phyloP scores from a whole-genome alignment of 2,797 vertebrate genomes.

The Ataeniobius toweri region DNA sequence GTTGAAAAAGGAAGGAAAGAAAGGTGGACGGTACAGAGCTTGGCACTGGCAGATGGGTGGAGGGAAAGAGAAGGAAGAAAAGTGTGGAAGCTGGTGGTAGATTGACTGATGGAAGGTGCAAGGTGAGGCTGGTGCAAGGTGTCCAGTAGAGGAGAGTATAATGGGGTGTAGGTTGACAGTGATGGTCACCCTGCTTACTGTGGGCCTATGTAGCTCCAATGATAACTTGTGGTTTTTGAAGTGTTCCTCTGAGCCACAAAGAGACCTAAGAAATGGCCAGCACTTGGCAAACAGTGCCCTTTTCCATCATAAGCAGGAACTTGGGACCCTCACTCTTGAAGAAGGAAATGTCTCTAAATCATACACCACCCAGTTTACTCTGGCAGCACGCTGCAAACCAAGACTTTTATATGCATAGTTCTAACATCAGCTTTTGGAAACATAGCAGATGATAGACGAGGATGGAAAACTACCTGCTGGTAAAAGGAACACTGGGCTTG shows the following conservation, averaged over 20 bases:
- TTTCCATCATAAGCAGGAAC: conserved; percentile 86
- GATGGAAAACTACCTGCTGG: conserved; percentile 68
- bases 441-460: conserved; percentile 69
- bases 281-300: conserved; percentile 78
- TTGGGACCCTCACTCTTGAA: conserved; percentile 79
- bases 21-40: conserved; percentile 43
- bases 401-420: conserved; percentile 73
- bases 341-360: conserved; percentile 87
- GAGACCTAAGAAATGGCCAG: conserved; percentile 86
- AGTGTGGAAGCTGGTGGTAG: conserved; percentile 65
- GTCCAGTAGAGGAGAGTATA: conserved; percentile 66
- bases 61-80: conserved; percentile 35
- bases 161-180: conserved; percentile 71
- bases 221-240: conserved; percentile 92
- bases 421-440: conserved; percentile 58
- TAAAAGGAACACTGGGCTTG: conserved; percentile 56
- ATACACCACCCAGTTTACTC: conserved; percentile 83
- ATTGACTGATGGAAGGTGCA: conserved; percentile 52
- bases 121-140: conserved; percentile 54
- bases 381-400: conserved; percentile 72
- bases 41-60: conserved; percentile 48
- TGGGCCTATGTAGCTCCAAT: conserved; percentile 82
- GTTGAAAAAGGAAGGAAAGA: conserved; percentile 62
- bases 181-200: conserved; percentile 59
- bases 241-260: conserved; percentile 89